A percentile compares a stretch with the other conserved stretches of the same genome.
These are phyloP conservation scores for Oncorhynchus gorbuscha DNA, from an alignment of 2,113 vertebrate species.

Conservation along the genomic window DNA sequence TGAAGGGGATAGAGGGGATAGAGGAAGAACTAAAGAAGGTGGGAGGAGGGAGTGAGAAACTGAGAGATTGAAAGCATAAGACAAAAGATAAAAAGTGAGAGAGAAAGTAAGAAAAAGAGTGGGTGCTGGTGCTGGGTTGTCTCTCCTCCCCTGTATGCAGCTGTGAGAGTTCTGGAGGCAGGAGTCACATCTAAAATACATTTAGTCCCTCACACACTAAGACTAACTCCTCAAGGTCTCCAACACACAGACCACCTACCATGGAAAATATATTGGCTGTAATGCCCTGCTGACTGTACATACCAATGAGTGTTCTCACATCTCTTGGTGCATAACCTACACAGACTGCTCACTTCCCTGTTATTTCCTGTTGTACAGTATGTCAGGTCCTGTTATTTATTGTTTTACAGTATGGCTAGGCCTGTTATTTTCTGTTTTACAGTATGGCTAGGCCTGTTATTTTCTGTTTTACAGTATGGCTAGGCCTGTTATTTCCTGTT, in stretches of 20 bases:
- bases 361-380: constrained; percentile 4
- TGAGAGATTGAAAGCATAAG: too few species aligned
- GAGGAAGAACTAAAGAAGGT: constrained; percentile 11
- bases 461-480: too few species aligned
- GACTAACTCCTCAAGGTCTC: neutral
- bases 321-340: neutral
- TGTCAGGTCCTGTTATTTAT: too few species aligned
- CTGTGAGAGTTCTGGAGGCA: neutral
- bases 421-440: too few species aligned
- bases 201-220: neutral
- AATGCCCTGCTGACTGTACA: neutral
- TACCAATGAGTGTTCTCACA: neutral
- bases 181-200: neutral
- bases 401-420: too few species aligned
- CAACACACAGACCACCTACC: neutral
- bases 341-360: neutral
- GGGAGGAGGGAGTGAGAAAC: neutral
- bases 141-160: too few species aligned
- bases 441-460: too few species aligned
- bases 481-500: too few species aligned
- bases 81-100: too few species aligned
- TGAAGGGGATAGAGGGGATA: neutral
- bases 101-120: too few species aligned
- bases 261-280: neutral
- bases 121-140: too few species aligned